Base-by-base conservation (phyloP, 2,888 invertebrate species). In the Habrosyne pyritoides region DNA sequence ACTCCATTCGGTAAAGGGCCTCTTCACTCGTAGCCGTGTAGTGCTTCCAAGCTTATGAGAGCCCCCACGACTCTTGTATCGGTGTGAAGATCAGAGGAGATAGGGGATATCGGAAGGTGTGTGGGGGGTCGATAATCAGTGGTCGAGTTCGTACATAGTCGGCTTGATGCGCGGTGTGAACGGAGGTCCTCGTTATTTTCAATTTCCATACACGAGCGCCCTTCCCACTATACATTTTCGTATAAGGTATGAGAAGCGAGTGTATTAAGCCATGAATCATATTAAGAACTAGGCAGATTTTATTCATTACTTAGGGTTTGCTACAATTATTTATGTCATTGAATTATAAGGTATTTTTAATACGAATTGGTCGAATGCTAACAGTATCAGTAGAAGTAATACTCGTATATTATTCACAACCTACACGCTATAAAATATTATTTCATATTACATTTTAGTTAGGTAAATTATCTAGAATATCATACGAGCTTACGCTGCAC, bases 1-100 rank as follows among this genome's bases (percentile, higher is more conserved):
- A 91, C 91, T 89, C 90, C 88, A 90, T 90, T 90, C 88, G 79
- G 86, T 82, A 85, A 89, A 91, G 90, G 89, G 88, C 86, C 91
- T 88, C 89, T 90, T 84, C 78, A 86, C 81, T 86, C 84, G 82
- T 77, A 81, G 83, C 82, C 66, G 78, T 79, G 81, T 82, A 81
- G 82, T 81, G 83, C 78, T 81, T 77, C 91, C 89, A 89, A 79
- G 75, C 72, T 81, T 67, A 69, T 59, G 66, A 77, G 90, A 88
- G 70, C 91, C 72, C 57, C 81, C 81, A 61, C 77, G 68, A 74
- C 77, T 73, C 83, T 71, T 72, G 73, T 81, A 84, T 84, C 75
- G 74, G 74, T 77, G 77, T 76, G 74, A 71, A 81, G 76, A 83
- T 84, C 67, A 73, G 80, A 75, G 66, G 67, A 79, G 80, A 85